phyloP scores from a whole-genome alignment of 1,140 invertebrate genomes.

The Drosophila santomea region DNA sequence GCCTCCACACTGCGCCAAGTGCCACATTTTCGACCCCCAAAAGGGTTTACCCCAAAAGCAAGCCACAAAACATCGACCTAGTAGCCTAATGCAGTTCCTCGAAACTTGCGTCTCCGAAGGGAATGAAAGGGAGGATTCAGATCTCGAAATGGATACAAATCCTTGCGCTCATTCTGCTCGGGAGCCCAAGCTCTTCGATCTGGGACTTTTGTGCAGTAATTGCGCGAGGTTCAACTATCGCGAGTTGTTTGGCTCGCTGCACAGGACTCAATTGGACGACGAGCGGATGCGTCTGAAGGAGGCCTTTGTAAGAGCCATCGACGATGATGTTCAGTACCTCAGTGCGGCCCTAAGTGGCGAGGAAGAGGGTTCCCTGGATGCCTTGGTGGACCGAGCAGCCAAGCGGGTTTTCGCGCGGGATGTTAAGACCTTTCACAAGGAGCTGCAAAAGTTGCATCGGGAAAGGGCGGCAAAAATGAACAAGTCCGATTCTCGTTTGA shows the following conservation, averaged over 20 bases:
- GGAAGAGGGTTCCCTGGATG: slow-evolving; percentile 2
- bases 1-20: slow-evolving; percentile 2
- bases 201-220: not conserved
- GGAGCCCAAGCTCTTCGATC: slow-evolving; percentile 17
- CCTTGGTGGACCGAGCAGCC: slow-evolving; percentile 29
- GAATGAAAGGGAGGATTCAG: not conserved
- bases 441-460: slow-evolving; percentile 7
- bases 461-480: not conserved
- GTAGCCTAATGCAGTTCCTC: slow-evolving; percentile 46
- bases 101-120: not conserved
- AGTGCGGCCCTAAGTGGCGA: slow-evolving; percentile 21
- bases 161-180: slow-evolving; percentile 2
- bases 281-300: slow-evolving; percentile 35
- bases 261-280: slow-evolving; percentile 2
- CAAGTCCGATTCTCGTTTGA: not conserved
- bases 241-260: slow-evolving; percentile 24
- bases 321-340: slow-evolving; percentile 43
- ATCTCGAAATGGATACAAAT: not conserved
- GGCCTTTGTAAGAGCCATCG: slow-evolving; percentile 54
- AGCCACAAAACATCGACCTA: slow-evolving; percentile 8
- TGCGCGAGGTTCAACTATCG: slow-evolving; percentile 52
- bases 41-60: not conserved
- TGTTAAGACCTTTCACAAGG: slow-evolving; percentile 22
- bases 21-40: slow-evolving; percentile 15
- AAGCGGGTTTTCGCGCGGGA: slow-evolving; percentile 27